Percentiles rank a stretch among this genome's conserved stretches.
Conservation (phyloP, 2,113 vertebrate genomes). For the Asarcornis scutulata region DNA sequence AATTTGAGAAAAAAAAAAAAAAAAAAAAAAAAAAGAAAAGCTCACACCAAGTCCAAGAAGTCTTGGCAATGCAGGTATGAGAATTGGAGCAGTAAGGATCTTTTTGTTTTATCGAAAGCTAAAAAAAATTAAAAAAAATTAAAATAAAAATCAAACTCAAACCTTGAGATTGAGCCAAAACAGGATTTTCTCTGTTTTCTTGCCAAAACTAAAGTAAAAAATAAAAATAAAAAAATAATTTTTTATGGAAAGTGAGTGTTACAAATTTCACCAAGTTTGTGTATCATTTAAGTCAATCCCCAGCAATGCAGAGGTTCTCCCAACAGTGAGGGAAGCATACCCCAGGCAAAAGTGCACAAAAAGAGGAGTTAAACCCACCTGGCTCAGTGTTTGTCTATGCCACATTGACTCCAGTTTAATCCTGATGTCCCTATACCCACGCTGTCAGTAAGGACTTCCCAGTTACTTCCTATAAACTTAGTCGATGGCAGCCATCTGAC, state of each 20-base stretch:
- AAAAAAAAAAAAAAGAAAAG: not conserved
- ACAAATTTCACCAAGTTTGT: not conserved
- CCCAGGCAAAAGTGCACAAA: not conserved
- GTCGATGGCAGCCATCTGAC: not conserved
- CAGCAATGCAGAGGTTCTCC: not conserved
- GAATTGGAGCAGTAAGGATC: not conserved
- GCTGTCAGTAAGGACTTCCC: not conserved
- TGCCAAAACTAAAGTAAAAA: not conserved
- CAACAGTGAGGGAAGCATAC: fast-evolving
- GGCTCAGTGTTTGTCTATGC: not conserved
- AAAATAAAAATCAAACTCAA: not conserved
- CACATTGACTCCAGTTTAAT: not conserved
- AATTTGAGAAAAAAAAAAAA: not conserved
- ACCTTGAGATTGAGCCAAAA: not conserved
- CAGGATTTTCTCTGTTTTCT: not conserved
- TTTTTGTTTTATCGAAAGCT: not conserved
- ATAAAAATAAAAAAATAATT: not conserved
- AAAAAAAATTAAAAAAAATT: not conserved
- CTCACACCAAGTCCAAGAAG: not conserved
- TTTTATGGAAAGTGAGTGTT: not conserved
- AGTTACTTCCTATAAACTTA: not conserved
- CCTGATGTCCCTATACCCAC: not conserved
- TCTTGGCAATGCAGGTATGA: not conserved
- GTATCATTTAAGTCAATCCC: not conserved
- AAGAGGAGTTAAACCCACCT: not conserved